Evolutionary conservation across 2,113 vertebrate genomes (phyloP), one percentile per base, ranked within the genome.

Genomic region (Centropus bengalensis): DNA sequence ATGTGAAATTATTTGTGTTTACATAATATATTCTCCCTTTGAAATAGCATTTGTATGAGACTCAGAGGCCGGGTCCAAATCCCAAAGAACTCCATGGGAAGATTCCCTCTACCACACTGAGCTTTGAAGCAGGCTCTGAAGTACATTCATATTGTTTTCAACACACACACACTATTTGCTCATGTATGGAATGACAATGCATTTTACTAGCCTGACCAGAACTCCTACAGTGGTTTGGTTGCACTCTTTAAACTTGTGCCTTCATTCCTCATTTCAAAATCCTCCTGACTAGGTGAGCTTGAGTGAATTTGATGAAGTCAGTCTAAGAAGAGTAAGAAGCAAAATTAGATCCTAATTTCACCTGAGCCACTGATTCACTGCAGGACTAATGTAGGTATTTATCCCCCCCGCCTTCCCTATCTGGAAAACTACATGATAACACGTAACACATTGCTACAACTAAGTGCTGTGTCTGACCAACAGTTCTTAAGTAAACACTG

Each of bases 401-500:
- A 85, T 93, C 84, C 88, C 36, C 67, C 91, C 88, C 67, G 49
- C 68, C 68, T 96, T 89, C 74, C 68, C 87, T 84, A 54, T 86
- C 88, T 94, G 93, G 91, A 96, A 96, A 96, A 91, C 36, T 36
- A 36, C 36, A 36, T 51, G 75, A 92, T 86, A 95, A 94, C 82
- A 95, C 16, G 42, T 13, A 36, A 28, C 71, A 67, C 93, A 93
- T 79, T 89, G 81, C 95, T 83, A 82, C 96, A 95, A 95, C 51
- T 87, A 97, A 97, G 94, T 70, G 79, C 73, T 93, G 62, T 81
- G 79, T 76, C 51, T 38, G 91, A 94, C n/a, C 69, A 91, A 79
- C 73, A 58, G 94, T 79, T 96, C 94, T 86, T 77, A 88, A 93
- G 89, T 54, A 96, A 97, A 97, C 82, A 89, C 83, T 56, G 62